These are phyloP conservation scores for Piprites chloris DNA, from an alignment of 2,113 vertebrate genomes.

Conservation along the genomic window DNA sequence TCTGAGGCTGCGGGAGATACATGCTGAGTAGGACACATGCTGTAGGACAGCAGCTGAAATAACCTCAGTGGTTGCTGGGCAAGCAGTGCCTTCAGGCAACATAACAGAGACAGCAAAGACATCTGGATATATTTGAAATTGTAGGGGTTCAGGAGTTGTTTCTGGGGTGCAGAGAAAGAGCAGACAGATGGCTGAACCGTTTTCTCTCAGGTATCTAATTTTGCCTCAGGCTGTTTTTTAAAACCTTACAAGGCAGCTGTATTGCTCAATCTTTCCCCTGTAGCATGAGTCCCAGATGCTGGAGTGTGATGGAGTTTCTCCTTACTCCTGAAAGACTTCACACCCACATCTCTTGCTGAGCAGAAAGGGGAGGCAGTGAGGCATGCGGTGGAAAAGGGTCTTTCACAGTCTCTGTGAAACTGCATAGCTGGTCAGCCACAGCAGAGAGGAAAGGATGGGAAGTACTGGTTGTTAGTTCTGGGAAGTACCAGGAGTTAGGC, in stretches of 20 bases:
- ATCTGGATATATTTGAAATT: not conserved
- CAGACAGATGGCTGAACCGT: not conserved
- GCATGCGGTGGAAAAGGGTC: not conserved
- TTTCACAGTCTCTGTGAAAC: not conserved
- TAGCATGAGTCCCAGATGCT: not conserved
- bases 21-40: fast-evolving
- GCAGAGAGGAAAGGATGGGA: fast-evolving
- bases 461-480: not conserved
- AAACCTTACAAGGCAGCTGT: not conserved
- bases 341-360: not conserved
- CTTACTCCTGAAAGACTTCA: not conserved
- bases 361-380: not conserved
- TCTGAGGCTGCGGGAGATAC: not conserved
- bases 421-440: not conserved
- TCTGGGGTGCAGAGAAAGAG: not conserved
- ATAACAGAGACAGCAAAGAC: not conserved
- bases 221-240: not conserved
- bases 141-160: not conserved
- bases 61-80: not conserved
- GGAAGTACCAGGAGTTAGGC: not conserved
- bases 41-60: not conserved
- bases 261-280: not conserved
- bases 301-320: not conserved
- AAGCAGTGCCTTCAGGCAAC: not conserved
- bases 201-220: not conserved